Evolutionary conservation across 1,140 invertebrate species (phyloP).

Genomic region (Lutraria rhynchaena): DNA sequence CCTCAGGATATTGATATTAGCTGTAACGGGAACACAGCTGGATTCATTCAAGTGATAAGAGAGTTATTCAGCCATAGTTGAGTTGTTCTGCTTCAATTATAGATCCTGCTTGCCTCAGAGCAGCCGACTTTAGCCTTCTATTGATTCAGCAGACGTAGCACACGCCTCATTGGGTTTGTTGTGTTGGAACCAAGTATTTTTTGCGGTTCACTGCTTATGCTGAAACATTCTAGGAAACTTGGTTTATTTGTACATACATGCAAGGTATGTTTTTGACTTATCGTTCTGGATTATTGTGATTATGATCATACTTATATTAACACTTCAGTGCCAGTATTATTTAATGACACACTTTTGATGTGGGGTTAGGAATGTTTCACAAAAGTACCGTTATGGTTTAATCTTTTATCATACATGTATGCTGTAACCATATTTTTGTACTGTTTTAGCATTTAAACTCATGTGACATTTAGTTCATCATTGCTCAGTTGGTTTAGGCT

Average conservation of each 20-base stretch:
- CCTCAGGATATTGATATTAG: slow-evolving; percentile 38
- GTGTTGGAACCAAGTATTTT: neutral
- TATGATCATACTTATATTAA: too few species aligned
- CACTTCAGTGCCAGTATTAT: too few species aligned
- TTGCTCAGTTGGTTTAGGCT: too few species aligned
- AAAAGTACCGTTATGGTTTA: too few species aligned
- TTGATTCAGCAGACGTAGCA: slow-evolving; percentile 10
- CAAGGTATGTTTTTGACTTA: too few species aligned
- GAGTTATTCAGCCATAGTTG: slow-evolving; percentile 34
- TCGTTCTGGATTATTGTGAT: too few species aligned
- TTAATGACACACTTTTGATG: too few species aligned
- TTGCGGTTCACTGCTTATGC: neutral
- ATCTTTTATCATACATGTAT: too few species aligned
- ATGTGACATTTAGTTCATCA: too few species aligned
- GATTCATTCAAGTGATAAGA: slow-evolving; percentile 40
- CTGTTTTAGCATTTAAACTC: too few species aligned
- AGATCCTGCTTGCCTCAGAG: slow-evolving; percentile 5
- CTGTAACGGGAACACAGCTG: slow-evolving; percentile 43
- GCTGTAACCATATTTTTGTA: too few species aligned
- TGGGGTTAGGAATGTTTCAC: too few species aligned
- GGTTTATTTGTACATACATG: neutral
- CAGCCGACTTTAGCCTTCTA: neutral
- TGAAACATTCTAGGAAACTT: neutral
- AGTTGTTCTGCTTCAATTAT: slow-evolving; percentile 39
- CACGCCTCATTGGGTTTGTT: slow-evolving; percentile 26